phyloP scores from a whole-genome alignment of 2,113 vertebrate species.

The Ophthalmolycus amberensis region DNA sequence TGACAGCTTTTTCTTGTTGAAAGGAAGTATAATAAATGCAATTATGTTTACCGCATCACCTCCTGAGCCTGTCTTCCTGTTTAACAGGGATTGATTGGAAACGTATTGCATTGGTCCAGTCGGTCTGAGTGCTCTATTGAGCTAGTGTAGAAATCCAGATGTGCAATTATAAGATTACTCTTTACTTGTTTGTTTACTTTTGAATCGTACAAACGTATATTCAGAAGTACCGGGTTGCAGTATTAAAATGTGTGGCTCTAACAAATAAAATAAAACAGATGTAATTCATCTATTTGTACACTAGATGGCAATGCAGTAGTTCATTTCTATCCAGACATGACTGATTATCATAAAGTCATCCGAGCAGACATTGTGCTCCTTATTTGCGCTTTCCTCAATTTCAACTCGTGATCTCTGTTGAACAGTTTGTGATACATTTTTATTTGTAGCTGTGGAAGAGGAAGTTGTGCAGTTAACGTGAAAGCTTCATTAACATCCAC shows the following conservation, averaged over 20 bases:
- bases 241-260: background rate
- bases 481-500: slow-evolving; percentile 39
- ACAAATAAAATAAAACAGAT: background rate
- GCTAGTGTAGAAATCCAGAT: background rate
- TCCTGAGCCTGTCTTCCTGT: background rate
- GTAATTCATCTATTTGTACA: slow-evolving; percentile 57
- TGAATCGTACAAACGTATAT: background rate
- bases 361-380: background rate
- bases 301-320: slow-evolving; percentile 75
- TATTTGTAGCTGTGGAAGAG: slow-evolving; percentile 8
- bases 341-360: background rate
- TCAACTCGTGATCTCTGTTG: slow-evolving; percentile 19
- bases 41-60: background rate
- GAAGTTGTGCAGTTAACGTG: slow-evolving; percentile 33
- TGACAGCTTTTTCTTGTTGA: slow-evolving; percentile 4
- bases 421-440: slow-evolving; percentile 9
- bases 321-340: background rate
- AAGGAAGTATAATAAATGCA: slow-evolving; percentile 41
- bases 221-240: background rate
- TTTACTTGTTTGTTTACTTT: background rate
- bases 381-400: background rate
- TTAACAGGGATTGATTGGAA: background rate
- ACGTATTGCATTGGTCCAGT: background rate
- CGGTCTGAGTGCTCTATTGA: no score
- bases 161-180: background rate